phyloP scores from a whole-genome alignment of 2,113 vertebrate species.

The Scopus umbretta region DNA sequence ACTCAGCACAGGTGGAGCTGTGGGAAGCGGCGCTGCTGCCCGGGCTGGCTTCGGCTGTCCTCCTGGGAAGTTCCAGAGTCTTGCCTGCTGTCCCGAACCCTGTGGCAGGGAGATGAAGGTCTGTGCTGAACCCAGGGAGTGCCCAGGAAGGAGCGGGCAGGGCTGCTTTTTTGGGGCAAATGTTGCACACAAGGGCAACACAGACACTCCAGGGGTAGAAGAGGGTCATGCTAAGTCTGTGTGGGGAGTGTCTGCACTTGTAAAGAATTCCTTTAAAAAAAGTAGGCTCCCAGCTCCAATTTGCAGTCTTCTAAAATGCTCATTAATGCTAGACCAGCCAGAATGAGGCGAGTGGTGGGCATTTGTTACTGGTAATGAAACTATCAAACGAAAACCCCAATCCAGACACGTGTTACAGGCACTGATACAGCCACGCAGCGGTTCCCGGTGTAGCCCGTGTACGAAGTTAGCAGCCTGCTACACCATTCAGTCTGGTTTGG shows the following conservation, averaged over 20 bases:
- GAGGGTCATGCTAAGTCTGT: background rate
- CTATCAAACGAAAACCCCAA: rapidly evolving
- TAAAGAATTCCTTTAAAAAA: background rate
- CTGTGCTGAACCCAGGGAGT: background rate
- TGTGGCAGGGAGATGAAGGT: background rate
- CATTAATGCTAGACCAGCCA: background rate
- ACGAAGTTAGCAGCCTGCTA: background rate
- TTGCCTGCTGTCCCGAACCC: background rate
- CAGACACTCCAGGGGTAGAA: background rate
- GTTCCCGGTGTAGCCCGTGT: rapidly evolving
- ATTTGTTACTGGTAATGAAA: background rate
- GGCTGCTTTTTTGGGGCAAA: background rate
- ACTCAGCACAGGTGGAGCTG: background rate
- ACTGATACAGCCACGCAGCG: background rate
- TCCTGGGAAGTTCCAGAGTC: background rate
- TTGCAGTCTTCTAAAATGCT: background rate
- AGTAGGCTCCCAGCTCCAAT: background rate
- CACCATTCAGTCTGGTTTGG: background rate
- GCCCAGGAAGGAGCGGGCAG: rapidly evolving
- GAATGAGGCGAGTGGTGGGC: background rate
- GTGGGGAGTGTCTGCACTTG: background rate
- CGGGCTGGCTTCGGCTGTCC: background rate
- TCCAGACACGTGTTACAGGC: rapidly evolving
- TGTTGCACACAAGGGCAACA: rapidly evolving
- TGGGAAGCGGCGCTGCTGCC: rapidly evolving